Conservation (phyloP, 2,888 invertebrate species). For the Kryphioiulus occultus region DNA sequence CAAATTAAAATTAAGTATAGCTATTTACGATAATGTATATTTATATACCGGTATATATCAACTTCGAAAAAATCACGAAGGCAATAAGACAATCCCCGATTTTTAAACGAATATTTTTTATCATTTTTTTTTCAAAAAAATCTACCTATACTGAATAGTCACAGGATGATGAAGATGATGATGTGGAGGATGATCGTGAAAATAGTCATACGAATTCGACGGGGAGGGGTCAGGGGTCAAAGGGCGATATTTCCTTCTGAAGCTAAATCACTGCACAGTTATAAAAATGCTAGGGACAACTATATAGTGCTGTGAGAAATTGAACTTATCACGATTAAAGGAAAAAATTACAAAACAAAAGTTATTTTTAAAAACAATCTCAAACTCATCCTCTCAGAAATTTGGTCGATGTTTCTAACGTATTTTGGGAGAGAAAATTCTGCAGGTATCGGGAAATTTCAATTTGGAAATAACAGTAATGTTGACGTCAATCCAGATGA, state of each 20-base stretch:
- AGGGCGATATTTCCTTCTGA: not conserved
- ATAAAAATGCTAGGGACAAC: not conserved
- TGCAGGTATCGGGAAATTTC: too few relatives aligned
- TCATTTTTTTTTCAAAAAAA: conserved; percentile 13
- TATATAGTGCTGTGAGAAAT: not conserved
- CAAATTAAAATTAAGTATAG: not conserved
- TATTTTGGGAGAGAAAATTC: too few relatives aligned
- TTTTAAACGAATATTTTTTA: conserved; percentile 8
- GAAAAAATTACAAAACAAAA: too few relatives aligned
- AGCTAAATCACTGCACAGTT: not conserved
- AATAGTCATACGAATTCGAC: not conserved
- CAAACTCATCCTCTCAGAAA: too few relatives aligned
- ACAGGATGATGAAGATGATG: not conserved
- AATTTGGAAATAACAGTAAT: too few relatives aligned
- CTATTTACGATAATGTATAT: not conserved
- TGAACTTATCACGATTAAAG: not conserved
- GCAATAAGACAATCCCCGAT: conserved; percentile 16
- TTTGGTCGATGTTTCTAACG: too few relatives aligned
- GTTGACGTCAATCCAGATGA: too few relatives aligned
- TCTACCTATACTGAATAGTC: conserved; percentile 14
- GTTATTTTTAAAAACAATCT: too few relatives aligned
- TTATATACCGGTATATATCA: not conserved
- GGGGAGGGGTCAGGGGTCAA: not conserved
- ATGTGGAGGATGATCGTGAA: not conserved
- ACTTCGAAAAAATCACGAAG: not conserved